Base-by-base conservation (phyloP, 2,888 invertebrate species). In the Campopleginae sp. region DNA sequence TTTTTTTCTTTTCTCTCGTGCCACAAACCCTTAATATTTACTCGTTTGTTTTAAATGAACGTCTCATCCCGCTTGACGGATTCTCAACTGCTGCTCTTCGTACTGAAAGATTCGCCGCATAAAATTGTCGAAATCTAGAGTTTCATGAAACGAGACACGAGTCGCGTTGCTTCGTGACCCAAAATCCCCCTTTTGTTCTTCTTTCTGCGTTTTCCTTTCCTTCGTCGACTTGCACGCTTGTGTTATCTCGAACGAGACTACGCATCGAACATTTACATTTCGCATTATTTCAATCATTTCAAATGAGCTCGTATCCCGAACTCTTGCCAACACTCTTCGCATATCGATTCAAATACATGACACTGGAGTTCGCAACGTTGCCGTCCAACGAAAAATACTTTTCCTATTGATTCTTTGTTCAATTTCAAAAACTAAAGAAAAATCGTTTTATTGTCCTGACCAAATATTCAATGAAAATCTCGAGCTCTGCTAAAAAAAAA, bases 51-150 rank as follows among this genome's bases (percentile, higher is more conserved):
- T 17, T 33, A 76, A 76, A 76, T n/a, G 65, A 33, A 65, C 23
- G 17, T 76, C 65, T 48, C 19, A 48, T 48, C 48, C 48, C 61
- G 76, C 7, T 19, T 19, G n/a, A 65, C 5, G 38, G 44, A 61
- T 61, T 54, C 17, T 54, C 23, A 12, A 19, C 33, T 14, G 42
- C 33, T 14, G 42, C 70, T 70, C 76, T 46, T 61, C 14, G 38
- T 31, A 48, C 74, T 54, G 17, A 14, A 19, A 17, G 33, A 38
- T 38, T 38, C 10, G 14, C 54, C 65, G 77, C 78, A 83, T 79
- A 83, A 83, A 83, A 70, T 83, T 78, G 82, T 83, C 78, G 42
- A 83, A 83, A 79, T 68, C 61, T 23, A 58, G 23, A 46, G 65
- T 48, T 27, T 74, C 82, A 65, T 58, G 27, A 78, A 83, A 23